Evolutionary conservation across 2,113 vertebrate species (phyloP).

Genomic region (Agelaius tricolor): DNA sequence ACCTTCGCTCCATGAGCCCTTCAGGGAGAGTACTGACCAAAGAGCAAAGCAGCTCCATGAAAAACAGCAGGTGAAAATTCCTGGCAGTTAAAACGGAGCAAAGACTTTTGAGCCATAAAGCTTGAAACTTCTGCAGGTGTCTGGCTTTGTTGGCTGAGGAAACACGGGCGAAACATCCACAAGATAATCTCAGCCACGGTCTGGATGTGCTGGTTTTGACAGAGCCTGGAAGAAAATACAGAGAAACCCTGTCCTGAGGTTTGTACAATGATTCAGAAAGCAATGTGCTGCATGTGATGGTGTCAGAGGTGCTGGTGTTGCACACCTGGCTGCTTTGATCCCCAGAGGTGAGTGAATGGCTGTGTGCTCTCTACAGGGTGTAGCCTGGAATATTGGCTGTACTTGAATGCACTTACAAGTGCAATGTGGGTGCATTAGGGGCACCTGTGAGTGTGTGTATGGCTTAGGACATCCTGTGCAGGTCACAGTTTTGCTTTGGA

Average conservation of each 20-base stretch:
- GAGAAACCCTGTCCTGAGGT: background rate
- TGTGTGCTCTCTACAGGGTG: background rate
- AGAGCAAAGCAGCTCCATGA: background rate
- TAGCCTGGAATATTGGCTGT: background rate
- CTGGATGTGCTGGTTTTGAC: background rate
- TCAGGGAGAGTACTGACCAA: background rate
- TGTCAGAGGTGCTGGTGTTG: background rate
- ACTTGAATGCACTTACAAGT: rapidly evolving
- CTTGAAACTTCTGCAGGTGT: background rate
- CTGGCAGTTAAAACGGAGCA: background rate
- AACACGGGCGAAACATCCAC: rapidly evolving
- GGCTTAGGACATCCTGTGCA: background rate
- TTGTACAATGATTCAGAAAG: background rate
- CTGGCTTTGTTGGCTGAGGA: background rate
- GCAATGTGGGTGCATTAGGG: too few relatives aligned
- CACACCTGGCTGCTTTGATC: background rate
- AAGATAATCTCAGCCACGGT: rapidly evolving
- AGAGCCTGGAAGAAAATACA: background rate
- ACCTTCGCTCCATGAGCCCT: background rate
- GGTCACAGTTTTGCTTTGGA: background rate
- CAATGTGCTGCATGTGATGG: background rate
- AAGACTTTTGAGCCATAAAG: background rate
- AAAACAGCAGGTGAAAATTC: background rate
- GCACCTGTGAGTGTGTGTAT: background rate
- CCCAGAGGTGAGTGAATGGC: background rate